phyloP scores from a whole-genome alignment of 2,888 invertebrate genomes.

The Diarsia mendica region DNA sequence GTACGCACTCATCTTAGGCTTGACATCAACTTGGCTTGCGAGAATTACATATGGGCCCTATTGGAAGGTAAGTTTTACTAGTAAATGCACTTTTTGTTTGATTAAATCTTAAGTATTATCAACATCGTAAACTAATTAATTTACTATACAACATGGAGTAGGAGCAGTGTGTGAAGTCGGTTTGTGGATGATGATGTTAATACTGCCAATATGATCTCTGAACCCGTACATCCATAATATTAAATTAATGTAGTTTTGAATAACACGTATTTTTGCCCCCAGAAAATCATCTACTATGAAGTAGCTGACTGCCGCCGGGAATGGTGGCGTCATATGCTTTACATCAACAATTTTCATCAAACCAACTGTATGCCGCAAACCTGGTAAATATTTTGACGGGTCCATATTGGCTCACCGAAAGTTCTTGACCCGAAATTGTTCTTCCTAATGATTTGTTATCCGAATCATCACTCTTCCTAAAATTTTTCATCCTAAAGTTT shows the following conservation, averaged over 20 bases:
- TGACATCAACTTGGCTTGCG: conserved; percentile 73
- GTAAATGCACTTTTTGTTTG: not conserved
- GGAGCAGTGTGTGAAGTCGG: too few species aligned
- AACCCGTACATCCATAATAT: too few species aligned
- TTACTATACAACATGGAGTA: too few species aligned
- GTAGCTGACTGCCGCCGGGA: conserved; percentile 64
- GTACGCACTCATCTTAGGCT: conserved; percentile 67
- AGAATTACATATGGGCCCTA: conserved; percentile 78
- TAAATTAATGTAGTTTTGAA: not conserved
- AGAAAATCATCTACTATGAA: conserved; percentile 40
- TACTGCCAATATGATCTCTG: too few species aligned
- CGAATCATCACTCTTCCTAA: too few species aligned
- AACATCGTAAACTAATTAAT: too few species aligned
- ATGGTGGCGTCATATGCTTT: conserved; percentile 75
- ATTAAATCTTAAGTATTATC: too few species aligned
- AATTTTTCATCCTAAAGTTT: too few species aligned
- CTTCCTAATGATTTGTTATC: too few species aligned
- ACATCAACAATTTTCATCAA: conserved; percentile 72
- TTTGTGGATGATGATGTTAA: too few species aligned
- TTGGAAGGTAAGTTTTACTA: conserved; percentile 72
- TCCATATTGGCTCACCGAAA: too few species aligned
- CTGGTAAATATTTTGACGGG: conserved; percentile 64
- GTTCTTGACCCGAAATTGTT: too few species aligned
- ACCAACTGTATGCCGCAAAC: conserved; percentile 63
- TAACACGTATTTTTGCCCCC: not conserved